Evolutionary conservation across 1,140 invertebrate genomes (phyloP).

Genomic region (Caenorhabditis briggsae): DNA sequence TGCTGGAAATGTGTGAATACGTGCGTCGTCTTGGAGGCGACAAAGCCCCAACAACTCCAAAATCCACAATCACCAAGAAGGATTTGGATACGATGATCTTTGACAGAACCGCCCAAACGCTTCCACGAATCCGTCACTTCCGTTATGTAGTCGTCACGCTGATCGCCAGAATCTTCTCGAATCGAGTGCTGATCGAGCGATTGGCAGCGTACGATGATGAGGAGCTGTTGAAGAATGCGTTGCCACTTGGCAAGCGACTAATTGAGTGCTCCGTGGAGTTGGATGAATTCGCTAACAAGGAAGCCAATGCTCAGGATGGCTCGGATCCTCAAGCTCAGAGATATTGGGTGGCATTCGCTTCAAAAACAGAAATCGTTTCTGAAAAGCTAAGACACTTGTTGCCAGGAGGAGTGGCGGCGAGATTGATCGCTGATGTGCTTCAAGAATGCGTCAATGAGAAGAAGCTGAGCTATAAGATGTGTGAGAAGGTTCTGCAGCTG

Average conservation of each 20-base stretch:
- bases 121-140: slow-evolving; percentile 64
- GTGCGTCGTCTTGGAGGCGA: slow-evolving; percentile 56
- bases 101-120: slow-evolving; percentile 29
- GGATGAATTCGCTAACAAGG: slow-evolving; percentile 61
- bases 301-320: slow-evolving; percentile 33
- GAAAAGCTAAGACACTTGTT: slow-evolving; percentile 65
- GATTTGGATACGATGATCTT: slow-evolving; percentile 45
- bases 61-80: not conserved
- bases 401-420: slow-evolving; percentile 61
- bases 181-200: slow-evolving; percentile 26
- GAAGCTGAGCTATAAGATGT: slow-evolving; percentile 56
- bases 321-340: slow-evolving; percentile 52
- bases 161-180: slow-evolving; percentile 57
- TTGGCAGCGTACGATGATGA: slow-evolving; percentile 56
- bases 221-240: slow-evolving; percentile 47
- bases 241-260: slow-evolving; percentile 60
- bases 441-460: slow-evolving; percentile 53
- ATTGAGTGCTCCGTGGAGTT: slow-evolving; percentile 62
- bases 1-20: slow-evolving; percentile 49
- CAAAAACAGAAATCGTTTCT: slow-evolving; percentile 52
- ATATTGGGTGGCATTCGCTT: slow-evolving; percentile 66
- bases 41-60: not conserved
- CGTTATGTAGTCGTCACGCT: slow-evolving; percentile 64
- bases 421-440: slow-evolving; percentile 60
- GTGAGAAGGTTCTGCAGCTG: slow-evolving; percentile 66